Percentiles rank a stretch among this genome's conserved stretches.
phyloP scores from a whole-genome alignment of 2,113 vertebrate species.

The Sturnus vulgaris region DNA sequence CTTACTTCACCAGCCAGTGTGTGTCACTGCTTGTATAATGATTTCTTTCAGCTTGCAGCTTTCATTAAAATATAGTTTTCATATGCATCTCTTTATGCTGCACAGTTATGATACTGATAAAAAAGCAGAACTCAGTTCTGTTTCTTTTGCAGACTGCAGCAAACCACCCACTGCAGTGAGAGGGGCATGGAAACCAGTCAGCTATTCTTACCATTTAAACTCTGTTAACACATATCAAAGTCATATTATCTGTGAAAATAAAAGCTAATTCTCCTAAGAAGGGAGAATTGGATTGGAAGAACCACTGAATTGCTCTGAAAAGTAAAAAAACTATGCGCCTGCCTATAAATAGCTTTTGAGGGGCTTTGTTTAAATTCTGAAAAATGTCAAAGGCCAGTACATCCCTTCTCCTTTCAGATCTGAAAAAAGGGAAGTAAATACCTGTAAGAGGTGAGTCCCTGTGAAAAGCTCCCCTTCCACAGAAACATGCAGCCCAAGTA shows the following conservation, averaged over 20 bases:
- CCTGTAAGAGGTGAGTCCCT: fast-evolving
- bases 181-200: background rate
- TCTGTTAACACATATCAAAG: background rate
- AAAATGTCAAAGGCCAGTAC: background rate
- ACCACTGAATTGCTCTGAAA: background rate
- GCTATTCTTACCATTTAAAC: background rate
- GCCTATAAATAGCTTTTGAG: background rate
- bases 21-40: background rate
- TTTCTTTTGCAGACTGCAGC: background rate
- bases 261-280: background rate
- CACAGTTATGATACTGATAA: background rate
- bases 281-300: background rate
- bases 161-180: background rate
- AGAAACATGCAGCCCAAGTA: fast-evolving
- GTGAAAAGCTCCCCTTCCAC: background rate
- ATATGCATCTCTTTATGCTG: background rate
- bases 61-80: background rate
- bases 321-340: background rate
- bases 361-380: background rate
- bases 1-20: background rate
- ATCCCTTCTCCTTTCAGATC: background rate
- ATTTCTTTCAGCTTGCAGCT: background rate
- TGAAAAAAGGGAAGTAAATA: background rate
- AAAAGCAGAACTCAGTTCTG: background rate
- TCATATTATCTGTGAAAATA: background rate